Base-by-base conservation (phyloP, 1,140 invertebrate genomes). In the Rhyacophila brunnea region DNA sequence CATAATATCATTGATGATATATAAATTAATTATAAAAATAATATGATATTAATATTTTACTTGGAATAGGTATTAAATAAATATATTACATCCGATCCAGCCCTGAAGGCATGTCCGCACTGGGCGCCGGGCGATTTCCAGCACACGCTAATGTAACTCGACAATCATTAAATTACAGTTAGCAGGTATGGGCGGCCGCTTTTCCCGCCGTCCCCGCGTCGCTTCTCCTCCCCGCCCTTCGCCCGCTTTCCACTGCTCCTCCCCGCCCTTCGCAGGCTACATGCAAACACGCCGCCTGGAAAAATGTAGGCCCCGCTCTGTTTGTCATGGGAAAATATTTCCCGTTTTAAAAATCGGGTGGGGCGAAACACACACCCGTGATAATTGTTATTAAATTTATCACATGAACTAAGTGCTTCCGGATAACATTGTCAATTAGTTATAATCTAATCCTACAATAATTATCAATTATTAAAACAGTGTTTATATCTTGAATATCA, bases 111-210 rank as follows among this genome's bases (percentile, higher is more conserved):
- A 28, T 13, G 42, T 36, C 28, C 49, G 15, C 4, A 40, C n/a
- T 40, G 38, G 38, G 38, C 38, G 38, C 4, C 38, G 43, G 18
- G 28, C 17, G 18, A 23, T 49, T 1, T 42, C 40, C 14, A 32
- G 50, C 42, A 18, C 19, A 18, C 32, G 35, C 17, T 50, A 53
- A 55, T 54, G 62, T 57, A 54, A 62, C 60, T 38, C 54, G 38
- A 44, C 62, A 32, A 52, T 60, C 62, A 60, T 64, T 64, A 64
- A 64, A 64, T 64, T 64, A 64, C 62, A 64, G 62, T 64, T 64
- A 64, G 62, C 23, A 51, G 51, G 15, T 28, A 36, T 56, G 49
- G 35, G 60, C 38, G 51, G 20, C 45, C 40, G 43, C 51, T 36
- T 20, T 14, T 7, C 7, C 11, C 49, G 14, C 7, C 32, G n/a